Conservation (phyloP, 2,113 vertebrate species). For the Trichechus manatus region DNA sequence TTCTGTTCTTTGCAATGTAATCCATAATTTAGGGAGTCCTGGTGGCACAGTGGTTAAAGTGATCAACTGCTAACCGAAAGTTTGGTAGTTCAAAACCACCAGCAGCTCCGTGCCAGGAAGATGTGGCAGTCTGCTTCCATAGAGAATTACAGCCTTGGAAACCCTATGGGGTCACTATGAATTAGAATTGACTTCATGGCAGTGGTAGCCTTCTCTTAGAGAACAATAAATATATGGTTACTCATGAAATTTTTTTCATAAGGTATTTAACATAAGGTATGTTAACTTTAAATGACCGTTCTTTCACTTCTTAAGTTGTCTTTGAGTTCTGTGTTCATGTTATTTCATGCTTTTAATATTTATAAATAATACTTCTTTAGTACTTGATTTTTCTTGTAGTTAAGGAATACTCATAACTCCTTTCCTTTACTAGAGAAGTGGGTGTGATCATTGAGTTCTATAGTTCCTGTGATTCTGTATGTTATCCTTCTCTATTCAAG, state of each 20-base stretch:
- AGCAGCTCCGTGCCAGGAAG: too few species aligned
- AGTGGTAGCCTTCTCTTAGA: neutral
- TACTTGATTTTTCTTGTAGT: neutral
- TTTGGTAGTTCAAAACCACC: too few species aligned
- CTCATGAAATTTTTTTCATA: neutral
- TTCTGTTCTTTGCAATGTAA: too few species aligned
- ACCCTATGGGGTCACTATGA: too few species aligned
- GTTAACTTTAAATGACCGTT: neutral
- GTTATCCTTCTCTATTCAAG: neutral
- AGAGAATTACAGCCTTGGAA: too few species aligned
- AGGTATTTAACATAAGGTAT: neutral
- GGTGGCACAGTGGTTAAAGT: too few species aligned
- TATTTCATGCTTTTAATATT: neutral
- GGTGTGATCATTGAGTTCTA: neutral
- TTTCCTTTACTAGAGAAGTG: neutral
- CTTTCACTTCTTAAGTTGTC: neutral
- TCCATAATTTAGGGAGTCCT: too few species aligned
- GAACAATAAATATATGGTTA: neutral
- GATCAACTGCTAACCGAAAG: too few species aligned
- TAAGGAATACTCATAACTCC: neutral
- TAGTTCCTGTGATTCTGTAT: neutral
- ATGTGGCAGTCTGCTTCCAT: too few species aligned
- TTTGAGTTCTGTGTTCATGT: neutral
- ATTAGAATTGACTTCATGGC: too few species aligned
- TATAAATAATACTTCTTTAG: neutral